phyloP scores from a whole-genome alignment of 2,797 vertebrate species.

The Diplodus puntazzo region DNA sequence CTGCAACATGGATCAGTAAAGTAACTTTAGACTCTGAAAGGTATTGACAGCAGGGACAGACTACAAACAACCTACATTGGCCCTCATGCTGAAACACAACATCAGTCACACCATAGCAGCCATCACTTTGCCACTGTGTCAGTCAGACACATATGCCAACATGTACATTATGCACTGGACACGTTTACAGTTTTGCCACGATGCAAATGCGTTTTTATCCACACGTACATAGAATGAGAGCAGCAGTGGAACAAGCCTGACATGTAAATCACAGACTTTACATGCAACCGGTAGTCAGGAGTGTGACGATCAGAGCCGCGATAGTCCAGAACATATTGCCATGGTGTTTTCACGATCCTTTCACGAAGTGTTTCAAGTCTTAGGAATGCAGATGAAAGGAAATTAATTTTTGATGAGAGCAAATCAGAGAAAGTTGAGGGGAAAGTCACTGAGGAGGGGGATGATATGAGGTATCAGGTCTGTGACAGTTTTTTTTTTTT shows the following conservation, averaged over 20 bases:
- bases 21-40: slow-evolving; percentile 6
- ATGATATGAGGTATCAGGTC: background rate
- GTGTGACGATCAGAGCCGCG: slow-evolving; percentile 9
- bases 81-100: background rate
- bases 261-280: background rate
- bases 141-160: background rate
- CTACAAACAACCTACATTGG: no score
- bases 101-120: slow-evolving; percentile 9
- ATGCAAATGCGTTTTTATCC: slow-evolving; percentile 7
- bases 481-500: background rate
- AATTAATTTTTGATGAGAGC: slow-evolving; percentile 31
- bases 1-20: slow-evolving; percentile 24
- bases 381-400: slow-evolving; percentile 28
- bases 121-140: slow-evolving; percentile 16
- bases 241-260: slow-evolving; percentile 3
- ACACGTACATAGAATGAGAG: background rate
- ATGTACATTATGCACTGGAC: background rate
- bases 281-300: slow-evolving; percentile 4
- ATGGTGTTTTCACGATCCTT: slow-evolving; percentile 33
- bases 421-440: slow-evolving; percentile 21
- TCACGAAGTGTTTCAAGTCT: slow-evolving; percentile 4
- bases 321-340: slow-evolving; percentile 11
- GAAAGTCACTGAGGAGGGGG: slow-evolving; percentile 6
- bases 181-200: slow-evolving; percentile 11
- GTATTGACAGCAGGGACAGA: background rate